phyloP scores from a whole-genome alignment of 2,888 invertebrate species.

The Oscheius sp. region DNA sequence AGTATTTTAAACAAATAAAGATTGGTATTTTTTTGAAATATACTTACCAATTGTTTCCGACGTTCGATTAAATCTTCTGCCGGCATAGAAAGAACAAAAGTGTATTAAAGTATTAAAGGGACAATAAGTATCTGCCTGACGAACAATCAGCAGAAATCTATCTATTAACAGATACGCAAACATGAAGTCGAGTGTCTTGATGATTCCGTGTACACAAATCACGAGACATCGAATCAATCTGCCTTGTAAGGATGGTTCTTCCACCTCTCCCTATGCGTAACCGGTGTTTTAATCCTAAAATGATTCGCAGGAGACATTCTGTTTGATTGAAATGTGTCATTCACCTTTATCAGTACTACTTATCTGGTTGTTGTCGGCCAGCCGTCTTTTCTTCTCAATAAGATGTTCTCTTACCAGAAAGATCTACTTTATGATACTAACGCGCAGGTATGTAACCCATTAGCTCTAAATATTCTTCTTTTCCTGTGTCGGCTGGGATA shows the following conservation, averaged over 20 bases:
- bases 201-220: constrained; percentile 26
- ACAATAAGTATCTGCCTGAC: not conserved
- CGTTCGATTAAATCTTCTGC: constrained; percentile 16
- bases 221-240: not conserved
- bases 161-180: constrained; percentile 29
- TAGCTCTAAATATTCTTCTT: not conserved
- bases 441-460: constrained; percentile 6
- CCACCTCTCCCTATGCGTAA: too few species aligned
- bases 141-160: constrained; percentile 12
- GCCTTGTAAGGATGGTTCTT: too few species aligned
- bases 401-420: constrained; percentile 18
- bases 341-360: constrained; percentile 21
- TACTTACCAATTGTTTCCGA: constrained; percentile 14
- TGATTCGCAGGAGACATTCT: not conserved
- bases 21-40: too few species aligned
- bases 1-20: not conserved
- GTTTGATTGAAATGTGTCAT: constrained; percentile 30
- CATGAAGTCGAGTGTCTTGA: constrained; percentile 16
- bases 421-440: not conserved
- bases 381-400: not conserved
- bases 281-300: constrained; percentile 26
- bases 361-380: constrained; percentile 24
- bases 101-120: not conserved
- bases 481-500: constrained; percentile 20
- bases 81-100: not conserved